phyloP scores from a whole-genome alignment of 2,797 vertebrate species.

The Trachops cirrhosus region DNA sequence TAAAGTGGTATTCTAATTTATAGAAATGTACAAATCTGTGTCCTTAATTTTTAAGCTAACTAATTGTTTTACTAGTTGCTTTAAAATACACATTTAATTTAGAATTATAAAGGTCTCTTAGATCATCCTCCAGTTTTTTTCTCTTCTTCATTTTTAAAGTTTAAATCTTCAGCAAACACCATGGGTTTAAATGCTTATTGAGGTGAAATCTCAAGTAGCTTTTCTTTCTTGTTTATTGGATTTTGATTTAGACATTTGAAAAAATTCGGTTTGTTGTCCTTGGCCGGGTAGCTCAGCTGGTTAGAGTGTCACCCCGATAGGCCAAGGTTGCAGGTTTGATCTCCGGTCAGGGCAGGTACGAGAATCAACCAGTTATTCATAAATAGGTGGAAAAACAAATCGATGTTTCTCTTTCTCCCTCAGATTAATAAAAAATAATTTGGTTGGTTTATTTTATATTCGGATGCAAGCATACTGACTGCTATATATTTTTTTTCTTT shows the following conservation, averaged over 20 bases:
- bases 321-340: not conserved
- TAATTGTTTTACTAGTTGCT: slow-evolving; percentile 1
- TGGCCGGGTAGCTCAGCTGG: not conserved
- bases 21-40: not conserved
- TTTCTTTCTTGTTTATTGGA: not conserved
- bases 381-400: not conserved
- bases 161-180: not conserved
- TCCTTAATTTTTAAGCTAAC: slow-evolving; percentile 29
- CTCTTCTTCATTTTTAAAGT: not conserved
- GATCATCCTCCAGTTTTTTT: not conserved
- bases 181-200: not conserved
- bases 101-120: not conserved
- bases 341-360: not conserved
- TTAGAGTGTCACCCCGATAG: not conserved
- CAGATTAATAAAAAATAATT: not conserved
- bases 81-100: slow-evolving; percentile 2
- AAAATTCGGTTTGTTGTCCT: not conserved
- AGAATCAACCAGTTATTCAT: not conserved
- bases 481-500: not conserved
- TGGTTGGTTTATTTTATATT: not conserved
- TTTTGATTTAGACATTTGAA: not conserved
- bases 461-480: not conserved
- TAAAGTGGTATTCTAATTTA: not conserved
- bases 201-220: not conserved
- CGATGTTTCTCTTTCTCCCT: not conserved